Evolutionary conservation across 2,888 invertebrate genomes (phyloP), one percentile per base, ranked within the genome.

Genomic region (Gonocerus acuteangulatus): DNA sequence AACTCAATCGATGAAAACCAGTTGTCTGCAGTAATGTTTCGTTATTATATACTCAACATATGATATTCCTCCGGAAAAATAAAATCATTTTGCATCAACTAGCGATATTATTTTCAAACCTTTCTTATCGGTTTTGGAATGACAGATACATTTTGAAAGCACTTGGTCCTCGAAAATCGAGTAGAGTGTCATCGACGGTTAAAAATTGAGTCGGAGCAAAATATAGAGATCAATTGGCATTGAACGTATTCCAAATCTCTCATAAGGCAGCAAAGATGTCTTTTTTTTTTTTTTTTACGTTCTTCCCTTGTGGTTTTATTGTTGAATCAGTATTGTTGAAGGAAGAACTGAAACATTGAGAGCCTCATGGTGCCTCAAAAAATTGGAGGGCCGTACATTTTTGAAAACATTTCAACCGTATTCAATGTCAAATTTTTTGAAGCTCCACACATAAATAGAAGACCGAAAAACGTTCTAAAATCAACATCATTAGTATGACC

Each of bases 71-170:
- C 22, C 19, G 13, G 44, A 54, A 48, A 44, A 61, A 49, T 57
- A 57, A 45, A 58, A 45, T 42, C 27, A 58, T 16, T 19, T 48
- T 4, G 63, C 51, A 21, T 61, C 61, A 56, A 52, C 52, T 7
- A 58, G 15, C 19, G 61, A 48, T 18, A 63, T 36, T 11, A 64
- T 42, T 57, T 62, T 65, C 18, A 63, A 47, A 9, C 63, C 63
- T 45, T 57, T 63, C n/a, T 65, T 65, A 19, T 48, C 61, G 11
- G 64, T 62, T 52, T 63, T 65, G n/a, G n/a, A 16, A 22, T 56
- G 56, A n/a, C 1, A 57, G 54, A 44, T 61, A 62, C 32, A 57
- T 54, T 60, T 62, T 57, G 36, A 66, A 65, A 19, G 47, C 51
- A 36, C 62, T 63, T 13, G 45, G 47, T n/a, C 63, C 65, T 11